Conservation (phyloP, 1,140 invertebrate genomes). For the Drosophila trapezifrons region DNA sequence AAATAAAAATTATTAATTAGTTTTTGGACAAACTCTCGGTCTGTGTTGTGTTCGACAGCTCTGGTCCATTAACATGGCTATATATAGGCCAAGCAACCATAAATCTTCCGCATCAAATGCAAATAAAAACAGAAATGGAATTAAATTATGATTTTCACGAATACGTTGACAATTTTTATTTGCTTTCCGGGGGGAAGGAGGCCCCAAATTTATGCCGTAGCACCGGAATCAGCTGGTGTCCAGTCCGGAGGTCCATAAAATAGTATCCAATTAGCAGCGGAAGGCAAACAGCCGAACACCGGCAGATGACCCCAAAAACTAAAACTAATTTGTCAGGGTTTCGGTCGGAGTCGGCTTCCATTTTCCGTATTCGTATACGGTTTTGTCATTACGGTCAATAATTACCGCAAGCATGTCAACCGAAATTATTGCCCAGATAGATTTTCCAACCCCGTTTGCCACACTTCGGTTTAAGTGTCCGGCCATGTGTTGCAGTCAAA, state of each 20-base stretch:
- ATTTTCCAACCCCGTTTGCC: slow-evolving; percentile 66
- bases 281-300: slow-evolving; percentile 9
- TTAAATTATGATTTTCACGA: slow-evolving; percentile 30
- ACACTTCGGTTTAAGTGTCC: slow-evolving; percentile 71
- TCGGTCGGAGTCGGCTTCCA: slow-evolving; percentile 20
- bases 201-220: slow-evolving; percentile 22
- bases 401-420: slow-evolving; percentile 81
- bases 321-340: slow-evolving; percentile 69
- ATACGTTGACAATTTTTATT: slow-evolving; percentile 50
- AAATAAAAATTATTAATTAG: slow-evolving; percentile 72
- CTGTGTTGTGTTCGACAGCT: slow-evolving; percentile 53
- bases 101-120: slow-evolving; percentile 43
- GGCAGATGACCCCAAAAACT: slow-evolving; percentile 48
- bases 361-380: slow-evolving; percentile 49
- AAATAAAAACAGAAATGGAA: slow-evolving; percentile 25
- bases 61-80: slow-evolving; percentile 45
- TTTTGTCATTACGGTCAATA: slow-evolving; percentile 83
- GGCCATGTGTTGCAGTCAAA: slow-evolving; percentile 79
- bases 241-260: slow-evolving; percentile 27
- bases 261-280: slow-evolving; percentile 61
- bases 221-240: slow-evolving; percentile 23
- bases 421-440: slow-evolving; percentile 82
- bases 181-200: neutral
- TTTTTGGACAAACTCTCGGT: slow-evolving; percentile 68
- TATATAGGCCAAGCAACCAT: slow-evolving; percentile 29